Conservation (phyloP, 2,113 vertebrate species). For the Rynchops niger region DNA sequence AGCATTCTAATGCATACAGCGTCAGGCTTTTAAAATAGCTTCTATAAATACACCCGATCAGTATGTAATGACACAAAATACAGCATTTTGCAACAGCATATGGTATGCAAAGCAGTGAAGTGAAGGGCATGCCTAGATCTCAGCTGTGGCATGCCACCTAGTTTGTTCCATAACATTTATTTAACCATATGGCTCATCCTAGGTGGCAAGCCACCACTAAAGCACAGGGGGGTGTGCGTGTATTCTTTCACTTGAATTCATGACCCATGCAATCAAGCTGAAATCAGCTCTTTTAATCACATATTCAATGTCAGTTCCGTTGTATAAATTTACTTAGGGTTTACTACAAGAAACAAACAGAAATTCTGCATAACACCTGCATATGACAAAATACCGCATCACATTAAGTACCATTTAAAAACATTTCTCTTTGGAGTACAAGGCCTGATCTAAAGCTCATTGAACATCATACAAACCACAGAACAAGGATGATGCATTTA, state of each 20-base stretch:
- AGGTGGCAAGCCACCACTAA: conserved; percentile 21
- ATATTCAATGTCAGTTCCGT: background rate
- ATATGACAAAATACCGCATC: background rate
- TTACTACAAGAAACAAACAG: background rate
- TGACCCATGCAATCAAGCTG: background rate
- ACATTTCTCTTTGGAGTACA: background rate
- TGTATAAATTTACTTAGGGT: background rate
- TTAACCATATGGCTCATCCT: conserved; percentile 39
- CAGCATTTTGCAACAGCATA: conserved; percentile 13
- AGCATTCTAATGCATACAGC: background rate
- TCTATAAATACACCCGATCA: background rate
- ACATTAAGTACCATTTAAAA: background rate
- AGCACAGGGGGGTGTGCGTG: background rate
- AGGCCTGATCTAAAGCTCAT: background rate
- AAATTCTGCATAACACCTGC: background rate
- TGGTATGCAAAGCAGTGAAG: background rate
- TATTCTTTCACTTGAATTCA: background rate
- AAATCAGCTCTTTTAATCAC: background rate
- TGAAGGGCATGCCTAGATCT: background rate
- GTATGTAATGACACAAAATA: background rate
- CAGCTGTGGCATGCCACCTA: conserved; percentile 13
- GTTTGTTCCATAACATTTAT: background rate
- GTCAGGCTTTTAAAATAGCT: background rate
- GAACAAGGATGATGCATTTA: background rate
- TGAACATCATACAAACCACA: background rate